These are phyloP conservation scores for Megaceryle alcyon DNA, from an alignment of 2,797 vertebrate genomes.

Conservation along the genomic window DNA sequence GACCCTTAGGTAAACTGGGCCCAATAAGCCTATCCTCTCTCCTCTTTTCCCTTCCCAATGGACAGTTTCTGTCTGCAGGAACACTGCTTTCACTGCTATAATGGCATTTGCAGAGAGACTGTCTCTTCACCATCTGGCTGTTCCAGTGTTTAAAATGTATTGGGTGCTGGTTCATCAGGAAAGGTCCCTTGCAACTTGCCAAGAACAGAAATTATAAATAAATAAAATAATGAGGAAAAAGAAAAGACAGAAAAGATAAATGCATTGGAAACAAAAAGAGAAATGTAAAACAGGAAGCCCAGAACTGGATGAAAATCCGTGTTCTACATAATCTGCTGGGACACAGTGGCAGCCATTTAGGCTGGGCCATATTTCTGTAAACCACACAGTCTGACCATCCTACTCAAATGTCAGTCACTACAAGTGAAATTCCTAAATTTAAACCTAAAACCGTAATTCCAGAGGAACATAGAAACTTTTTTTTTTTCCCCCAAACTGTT, in stretches of 20 bases:
- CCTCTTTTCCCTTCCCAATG: neutral
- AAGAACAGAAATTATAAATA: neutral
- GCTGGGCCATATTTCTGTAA: neutral
- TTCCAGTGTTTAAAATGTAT: neutral
- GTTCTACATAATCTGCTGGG: neutral
- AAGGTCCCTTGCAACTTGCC: neutral
- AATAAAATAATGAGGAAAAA: neutral
- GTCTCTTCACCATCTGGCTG: neutral
- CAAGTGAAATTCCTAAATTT: neutral
- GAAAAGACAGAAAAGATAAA: neutral
- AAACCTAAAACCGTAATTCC: neutral
- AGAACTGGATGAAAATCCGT: slow-evolving; percentile 11
- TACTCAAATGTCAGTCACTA: neutral
- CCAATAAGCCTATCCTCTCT: neutral
- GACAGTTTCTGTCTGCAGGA: neutral
- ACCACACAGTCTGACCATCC: neutral
- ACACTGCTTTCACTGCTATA: neutral
- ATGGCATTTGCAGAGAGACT: neutral
- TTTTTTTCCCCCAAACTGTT: neutral
- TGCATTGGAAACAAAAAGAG: neutral
- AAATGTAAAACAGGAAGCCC: neutral
- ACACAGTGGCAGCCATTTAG: neutral
- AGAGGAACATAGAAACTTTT: neutral
- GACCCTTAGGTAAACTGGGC: neutral
- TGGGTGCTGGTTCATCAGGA: neutral